These are phyloP conservation scores for Platyscapa corneri DNA, from an alignment of 1,140 invertebrate genomes.

Conservation along the genomic window DNA sequence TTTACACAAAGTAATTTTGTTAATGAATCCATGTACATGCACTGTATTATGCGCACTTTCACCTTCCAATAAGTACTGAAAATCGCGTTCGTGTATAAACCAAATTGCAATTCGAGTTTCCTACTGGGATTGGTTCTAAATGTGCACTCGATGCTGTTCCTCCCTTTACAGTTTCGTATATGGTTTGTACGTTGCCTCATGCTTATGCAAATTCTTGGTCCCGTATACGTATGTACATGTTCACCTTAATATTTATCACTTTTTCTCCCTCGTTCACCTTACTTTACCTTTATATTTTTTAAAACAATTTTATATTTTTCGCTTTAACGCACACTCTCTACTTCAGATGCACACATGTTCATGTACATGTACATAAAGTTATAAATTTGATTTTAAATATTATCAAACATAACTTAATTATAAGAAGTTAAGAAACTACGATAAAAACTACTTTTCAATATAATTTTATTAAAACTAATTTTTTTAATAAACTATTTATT, in stretches of 20 bases:
- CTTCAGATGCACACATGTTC: too few relatives aligned
- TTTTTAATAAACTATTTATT: too few relatives aligned
- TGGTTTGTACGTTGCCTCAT: constrained; percentile 20
- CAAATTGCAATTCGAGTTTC: constrained; percentile 41
- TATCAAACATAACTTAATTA: too few relatives aligned
- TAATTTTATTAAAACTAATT: too few relatives aligned
- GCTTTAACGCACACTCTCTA: too few relatives aligned
- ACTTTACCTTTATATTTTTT: neutral
- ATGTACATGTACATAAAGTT: too few relatives aligned
- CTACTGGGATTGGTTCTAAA: constrained; percentile 40
- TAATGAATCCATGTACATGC: neutral
- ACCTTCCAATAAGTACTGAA: constrained; percentile 30
- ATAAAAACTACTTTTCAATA: too few relatives aligned
- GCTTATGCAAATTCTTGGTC: constrained; percentile 35
- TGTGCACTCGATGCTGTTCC: constrained; percentile 31
- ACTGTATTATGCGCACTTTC: neutral
- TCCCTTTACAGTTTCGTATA: constrained; percentile 41
- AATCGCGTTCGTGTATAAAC: constrained; percentile 36
- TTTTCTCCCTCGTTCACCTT: neutral
- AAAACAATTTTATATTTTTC: neutral
- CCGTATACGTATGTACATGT: neutral
- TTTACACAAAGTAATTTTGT: neutral
- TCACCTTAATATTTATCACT: too few relatives aligned
- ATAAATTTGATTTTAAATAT: too few relatives aligned
- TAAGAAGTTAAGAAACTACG: too few relatives aligned